phyloP scores from a whole-genome alignment of 2,888 invertebrate genomes.

The Drosophila melanosoma region DNA sequence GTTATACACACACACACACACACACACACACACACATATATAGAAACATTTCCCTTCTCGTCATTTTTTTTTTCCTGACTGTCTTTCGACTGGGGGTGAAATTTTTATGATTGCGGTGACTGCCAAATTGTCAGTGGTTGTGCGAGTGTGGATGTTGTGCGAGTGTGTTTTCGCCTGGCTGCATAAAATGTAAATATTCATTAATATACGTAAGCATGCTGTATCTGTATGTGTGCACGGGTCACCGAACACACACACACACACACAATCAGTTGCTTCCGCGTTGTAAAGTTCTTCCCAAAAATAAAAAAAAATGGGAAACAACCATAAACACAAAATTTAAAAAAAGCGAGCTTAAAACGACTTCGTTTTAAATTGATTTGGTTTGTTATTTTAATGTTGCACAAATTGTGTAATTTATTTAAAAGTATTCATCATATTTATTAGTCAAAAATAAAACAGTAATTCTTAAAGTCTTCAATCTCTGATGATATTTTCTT shows the following conservation, averaged over 20 bases:
- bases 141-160: slow-evolving; percentile 30
- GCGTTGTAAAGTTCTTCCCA: slow-evolving; percentile 13
- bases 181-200: slow-evolving; percentile 80
- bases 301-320: background rate
- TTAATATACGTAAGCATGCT: slow-evolving; percentile 44
- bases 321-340: slow-evolving; percentile 5
- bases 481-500: background rate
- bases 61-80: slow-evolving; percentile 30
- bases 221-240: slow-evolving; percentile 26
- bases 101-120: slow-evolving; percentile 81
- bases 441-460: background rate
- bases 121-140: slow-evolving; percentile 78
- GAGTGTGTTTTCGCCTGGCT: slow-evolving; percentile 48
- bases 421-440: background rate
- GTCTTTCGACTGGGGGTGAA: slow-evolving; percentile 56
- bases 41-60: slow-evolving; percentile 14
- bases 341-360: slow-evolving; percentile 6
- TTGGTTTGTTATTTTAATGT: background rate
- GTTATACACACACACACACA: slow-evolving; percentile 24
- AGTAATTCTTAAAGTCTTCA: background rate
- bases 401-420: background rate
- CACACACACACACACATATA: background rate
- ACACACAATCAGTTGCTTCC: slow-evolving; percentile 42
- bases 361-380: background rate
- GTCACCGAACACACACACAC: slow-evolving; percentile 57